These are phyloP conservation scores for Nothobranchius kuhntae DNA, from an alignment of 2,113 vertebrate species.

Conservation along the genomic window DNA sequence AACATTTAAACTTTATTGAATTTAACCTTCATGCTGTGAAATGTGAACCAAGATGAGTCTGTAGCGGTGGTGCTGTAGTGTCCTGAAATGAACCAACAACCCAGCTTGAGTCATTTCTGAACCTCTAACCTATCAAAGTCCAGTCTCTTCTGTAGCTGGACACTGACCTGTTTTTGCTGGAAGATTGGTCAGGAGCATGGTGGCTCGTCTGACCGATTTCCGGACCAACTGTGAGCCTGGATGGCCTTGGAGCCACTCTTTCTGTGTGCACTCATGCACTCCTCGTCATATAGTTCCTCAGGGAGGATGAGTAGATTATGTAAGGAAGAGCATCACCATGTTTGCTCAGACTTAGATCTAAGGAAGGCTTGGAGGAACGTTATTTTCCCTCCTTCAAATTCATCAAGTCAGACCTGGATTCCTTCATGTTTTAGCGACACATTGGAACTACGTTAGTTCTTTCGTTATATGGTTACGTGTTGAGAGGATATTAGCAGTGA, in stretches of 20 bases:
- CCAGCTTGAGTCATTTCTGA: no score
- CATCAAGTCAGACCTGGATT: not conserved
- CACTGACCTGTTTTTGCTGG: slow-evolving; percentile 21
- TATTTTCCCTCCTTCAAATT: not conserved
- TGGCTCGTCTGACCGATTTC: slow-evolving; percentile 15
- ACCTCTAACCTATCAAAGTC: no score
- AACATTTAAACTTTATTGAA: no score
- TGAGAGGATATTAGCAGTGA: slow-evolving; percentile 92
- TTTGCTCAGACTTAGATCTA: not conserved
- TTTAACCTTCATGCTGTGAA: no score
- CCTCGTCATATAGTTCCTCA: slow-evolving; percentile 57
- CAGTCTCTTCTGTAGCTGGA: not conserved
- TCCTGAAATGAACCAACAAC: slow-evolving; percentile 31
- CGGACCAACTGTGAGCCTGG: slow-evolving; percentile 24
- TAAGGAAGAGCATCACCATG: slow-evolving; percentile 69
- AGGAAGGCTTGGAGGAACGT: not conserved
- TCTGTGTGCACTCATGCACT: slow-evolving; percentile 31
- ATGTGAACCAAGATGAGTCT: no score
- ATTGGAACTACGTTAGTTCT: not conserved
- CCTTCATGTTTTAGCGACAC: no score
- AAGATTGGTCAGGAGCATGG: not conserved
- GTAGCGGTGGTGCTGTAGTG: no score
- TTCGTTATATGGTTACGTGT: not conserved
- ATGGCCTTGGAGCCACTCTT: slow-evolving; percentile 60
- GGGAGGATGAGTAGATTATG: slow-evolving; percentile 79